Base-by-base conservation (phyloP, 2,888 invertebrate genomes). In the Caenorhabditis sp. region DNA sequence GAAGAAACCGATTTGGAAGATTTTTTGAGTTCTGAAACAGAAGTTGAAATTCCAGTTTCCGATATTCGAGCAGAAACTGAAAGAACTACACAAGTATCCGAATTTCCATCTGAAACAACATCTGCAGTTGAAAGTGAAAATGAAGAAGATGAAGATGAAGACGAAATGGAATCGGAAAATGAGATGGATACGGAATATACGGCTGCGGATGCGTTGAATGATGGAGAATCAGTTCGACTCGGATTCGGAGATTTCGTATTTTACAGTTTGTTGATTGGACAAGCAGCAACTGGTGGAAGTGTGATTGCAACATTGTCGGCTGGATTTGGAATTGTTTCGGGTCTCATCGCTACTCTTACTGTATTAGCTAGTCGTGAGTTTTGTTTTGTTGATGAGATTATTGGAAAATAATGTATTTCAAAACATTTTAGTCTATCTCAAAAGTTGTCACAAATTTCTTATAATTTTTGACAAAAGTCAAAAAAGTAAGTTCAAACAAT, bases 241-340 rank as follows among this genome's bases (percentile, higher is more conserved):
- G 84, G 84, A 17, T 81, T 84, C 70, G 84, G 84, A 37, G 84
- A 84, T 49, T 84, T 84, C 58, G 83, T 84, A 26, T 84, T 84
- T 77, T 84, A 84, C 74, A 77, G 83, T 68, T 66, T 84, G 21
- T 68, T 84, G n/a, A 80, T 83, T 57, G 84, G 84, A 24, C 80
- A 81, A 66, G 76, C 84, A 1, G 83, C 83, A 6, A 58, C 64
- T 12, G 6, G 14, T 36, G 82, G 82, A 36, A 77, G 78, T 58
- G 27, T 78, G 1, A 2, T 79, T 24, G 79, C 79, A 3, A 83
- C 82, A 0, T 19, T 70, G 24, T 69, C 64, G 19, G 76, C 81
- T 50, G 63, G 72, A 23, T 27, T 77, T 26, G 84, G 84, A 14
- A 72, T 84, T 37, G 51, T 83, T 14, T 43, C 74, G n/a, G 84